phyloP scores from a whole-genome alignment of 2,113 vertebrate species.

The Sciurus niger region DNA sequence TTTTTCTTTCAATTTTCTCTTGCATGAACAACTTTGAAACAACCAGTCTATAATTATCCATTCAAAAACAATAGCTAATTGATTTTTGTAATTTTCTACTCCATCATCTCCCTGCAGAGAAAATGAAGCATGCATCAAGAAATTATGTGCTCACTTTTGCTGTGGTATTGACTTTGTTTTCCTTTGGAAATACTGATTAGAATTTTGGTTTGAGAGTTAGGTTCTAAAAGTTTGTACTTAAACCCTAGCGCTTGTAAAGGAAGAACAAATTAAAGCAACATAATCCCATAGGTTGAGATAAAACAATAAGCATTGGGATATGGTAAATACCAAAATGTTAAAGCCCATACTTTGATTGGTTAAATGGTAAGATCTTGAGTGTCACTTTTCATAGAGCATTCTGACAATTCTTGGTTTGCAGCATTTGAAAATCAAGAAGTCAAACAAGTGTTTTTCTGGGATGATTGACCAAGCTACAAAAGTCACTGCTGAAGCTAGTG shows the following conservation, averaged over 20 bases:
- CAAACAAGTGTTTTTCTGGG: background rate
- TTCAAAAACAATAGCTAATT: conserved; percentile 76
- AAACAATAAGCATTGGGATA: background rate
- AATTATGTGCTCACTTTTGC: conserved; percentile 16
- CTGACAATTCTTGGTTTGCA: background rate
- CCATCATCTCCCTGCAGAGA: conserved; percentile 63
- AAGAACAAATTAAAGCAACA: background rate
- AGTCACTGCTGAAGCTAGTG: background rate
- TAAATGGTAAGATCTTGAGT: background rate
- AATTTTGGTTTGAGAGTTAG: background rate
- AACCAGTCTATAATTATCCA: conserved; percentile 68
- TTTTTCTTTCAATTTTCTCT: conserved; percentile 46
- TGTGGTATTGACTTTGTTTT: background rate
- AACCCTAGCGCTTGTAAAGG: background rate
- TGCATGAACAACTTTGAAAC: conserved; percentile 25
- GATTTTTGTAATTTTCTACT: conserved; percentile 64
- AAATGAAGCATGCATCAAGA: conserved; percentile 52
- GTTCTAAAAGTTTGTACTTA: background rate
- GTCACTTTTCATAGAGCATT: background rate
- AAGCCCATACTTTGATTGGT: background rate
- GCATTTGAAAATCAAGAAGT: background rate
- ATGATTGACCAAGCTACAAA: background rate
- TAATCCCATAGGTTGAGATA: background rate
- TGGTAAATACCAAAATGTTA: background rate
- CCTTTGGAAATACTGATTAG: conserved; percentile 40